Conservation (phyloP, 37 sponge, comb jelly and placozoan species). For the Oopsacas minuta region DNA sequence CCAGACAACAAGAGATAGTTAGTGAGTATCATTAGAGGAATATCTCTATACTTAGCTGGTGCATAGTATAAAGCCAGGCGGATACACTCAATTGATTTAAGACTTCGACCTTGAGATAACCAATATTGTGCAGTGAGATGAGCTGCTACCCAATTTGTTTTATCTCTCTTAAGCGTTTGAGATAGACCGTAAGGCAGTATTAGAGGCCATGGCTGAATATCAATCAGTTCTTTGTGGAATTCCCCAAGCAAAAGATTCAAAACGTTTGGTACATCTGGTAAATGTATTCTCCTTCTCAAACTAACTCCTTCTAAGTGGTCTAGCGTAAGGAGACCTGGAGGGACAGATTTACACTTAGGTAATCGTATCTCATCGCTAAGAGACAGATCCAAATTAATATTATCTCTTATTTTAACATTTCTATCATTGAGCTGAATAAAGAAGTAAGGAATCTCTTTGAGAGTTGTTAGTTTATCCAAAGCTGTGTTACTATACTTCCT, state of each 20-base stretch:
- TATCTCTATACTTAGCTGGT: background rate
- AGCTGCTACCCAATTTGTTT: constrained; percentile 3
- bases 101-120: background rate
- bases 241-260: background rate
- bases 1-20: background rate
- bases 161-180: background rate
- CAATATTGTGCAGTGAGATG: background rate
- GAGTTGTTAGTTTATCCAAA: background rate
- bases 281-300: background rate
- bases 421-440: constrained; percentile 10
- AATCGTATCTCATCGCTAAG: background rate
- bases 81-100: background rate
- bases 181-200: background rate
- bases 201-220: background rate
- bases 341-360: background rate
- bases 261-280: background rate
- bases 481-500: background rate
- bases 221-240: background rate
- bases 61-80: background rate
- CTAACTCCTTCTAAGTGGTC: background rate
- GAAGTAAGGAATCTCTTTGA: constrained; percentile 14
- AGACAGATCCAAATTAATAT: background rate
- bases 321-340: background rate
- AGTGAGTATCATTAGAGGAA: background rate
- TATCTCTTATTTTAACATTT: background rate